Conservation (phyloP, 2,888 invertebrate genomes). For the Leucoma salicis region DNA sequence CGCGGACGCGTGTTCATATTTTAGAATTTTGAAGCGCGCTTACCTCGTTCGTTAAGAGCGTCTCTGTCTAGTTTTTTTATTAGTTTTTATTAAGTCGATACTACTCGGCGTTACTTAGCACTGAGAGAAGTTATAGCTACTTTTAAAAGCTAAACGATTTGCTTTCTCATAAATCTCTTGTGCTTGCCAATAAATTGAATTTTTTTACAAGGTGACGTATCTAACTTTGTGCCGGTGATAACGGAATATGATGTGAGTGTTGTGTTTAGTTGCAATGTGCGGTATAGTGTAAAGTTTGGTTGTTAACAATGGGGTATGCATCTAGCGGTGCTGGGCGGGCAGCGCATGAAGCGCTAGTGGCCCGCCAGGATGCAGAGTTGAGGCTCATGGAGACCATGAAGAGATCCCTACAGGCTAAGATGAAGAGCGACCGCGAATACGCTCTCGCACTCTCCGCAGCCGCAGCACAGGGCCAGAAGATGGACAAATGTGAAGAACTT, state of each 20-base stretch:
- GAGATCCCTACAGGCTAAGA: conserved; percentile 91
- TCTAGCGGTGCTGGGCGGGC: conserved; percentile 92
- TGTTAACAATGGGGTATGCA: conserved; percentile 90
- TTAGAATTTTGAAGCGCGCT: conserved; percentile 39
- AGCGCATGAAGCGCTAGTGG: conserved; percentile 95
- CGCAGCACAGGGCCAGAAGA: conserved; percentile 91
- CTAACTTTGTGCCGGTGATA: conserved; percentile 63
- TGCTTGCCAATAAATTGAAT: conserved; percentile 43
- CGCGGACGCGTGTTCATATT: conserved; percentile 53
- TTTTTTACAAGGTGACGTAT: conserved; percentile 50
- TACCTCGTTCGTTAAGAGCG: conserved; percentile 33
- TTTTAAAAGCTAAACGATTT: conserved; percentile 24
- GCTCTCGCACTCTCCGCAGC: conserved; percentile 91
- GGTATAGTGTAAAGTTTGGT: conserved; percentile 51
- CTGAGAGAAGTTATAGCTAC: conserved; percentile 28
- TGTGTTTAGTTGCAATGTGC: conserved; percentile 74
- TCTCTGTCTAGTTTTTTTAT: conserved; percentile 50
- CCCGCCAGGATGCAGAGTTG: conserved; percentile 95
- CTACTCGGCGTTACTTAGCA: conserved; percentile 22
- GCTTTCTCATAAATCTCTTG: conserved; percentile 33
- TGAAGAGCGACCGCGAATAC: conserved; percentile 96
- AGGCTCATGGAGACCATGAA: conserved; percentile 96
- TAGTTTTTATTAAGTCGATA: conserved; percentile 37
- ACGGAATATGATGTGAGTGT: conserved; percentile 72
- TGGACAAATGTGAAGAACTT: conserved; percentile 89